phyloP scores from a whole-genome alignment of 2,113 vertebrate species.

The Colaptes auratus region DNA sequence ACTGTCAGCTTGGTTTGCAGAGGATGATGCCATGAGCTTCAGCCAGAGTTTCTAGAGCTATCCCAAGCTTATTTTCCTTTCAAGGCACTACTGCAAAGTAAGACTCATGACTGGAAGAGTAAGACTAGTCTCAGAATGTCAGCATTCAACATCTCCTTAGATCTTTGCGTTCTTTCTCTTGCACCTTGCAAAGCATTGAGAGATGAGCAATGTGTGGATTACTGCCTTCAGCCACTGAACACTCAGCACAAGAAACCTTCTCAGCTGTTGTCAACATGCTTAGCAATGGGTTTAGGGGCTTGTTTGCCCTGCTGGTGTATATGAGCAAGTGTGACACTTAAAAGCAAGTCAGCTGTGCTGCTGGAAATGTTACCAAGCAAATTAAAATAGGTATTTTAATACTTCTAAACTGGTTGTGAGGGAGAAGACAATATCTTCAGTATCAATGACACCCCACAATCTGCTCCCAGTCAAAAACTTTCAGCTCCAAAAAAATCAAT shows the following conservation, averaged over 20 bases:
- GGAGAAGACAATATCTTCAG: slow-evolving; percentile 24
- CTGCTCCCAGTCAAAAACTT: not conserved
- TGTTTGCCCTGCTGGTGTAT: not conserved
- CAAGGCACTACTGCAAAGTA: slow-evolving; percentile 19
- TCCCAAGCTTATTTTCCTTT: not conserved
- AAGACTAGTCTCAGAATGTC: not conserved
- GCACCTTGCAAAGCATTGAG: slow-evolving; percentile 19
- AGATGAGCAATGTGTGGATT: slow-evolving; percentile 49
- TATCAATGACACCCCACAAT: not conserved
- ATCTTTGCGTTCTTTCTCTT: not conserved
- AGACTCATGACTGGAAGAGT: not conserved
- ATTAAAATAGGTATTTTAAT: slow-evolving; percentile 30
- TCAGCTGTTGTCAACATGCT: slow-evolving; percentile 18
- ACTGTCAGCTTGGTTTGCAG: not conserved
- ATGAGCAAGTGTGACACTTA: slow-evolving; percentile 43
- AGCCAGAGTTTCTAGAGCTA: slow-evolving; percentile 33
- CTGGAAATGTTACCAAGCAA: slow-evolving; percentile 31
- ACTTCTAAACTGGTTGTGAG: slow-evolving; percentile 26
- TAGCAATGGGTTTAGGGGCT: slow-evolving; percentile 32
- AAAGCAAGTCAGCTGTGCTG: slow-evolving; percentile 26
- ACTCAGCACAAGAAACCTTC: slow-evolving; percentile 16
- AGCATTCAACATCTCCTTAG: not conserved
- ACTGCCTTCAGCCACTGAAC: not conserved
- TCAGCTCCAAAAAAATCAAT: not conserved
- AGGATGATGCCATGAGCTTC: slow-evolving; percentile 24